Conservation (phyloP, 2,888 invertebrate genomes). For the Orthosia gothica region DNA sequence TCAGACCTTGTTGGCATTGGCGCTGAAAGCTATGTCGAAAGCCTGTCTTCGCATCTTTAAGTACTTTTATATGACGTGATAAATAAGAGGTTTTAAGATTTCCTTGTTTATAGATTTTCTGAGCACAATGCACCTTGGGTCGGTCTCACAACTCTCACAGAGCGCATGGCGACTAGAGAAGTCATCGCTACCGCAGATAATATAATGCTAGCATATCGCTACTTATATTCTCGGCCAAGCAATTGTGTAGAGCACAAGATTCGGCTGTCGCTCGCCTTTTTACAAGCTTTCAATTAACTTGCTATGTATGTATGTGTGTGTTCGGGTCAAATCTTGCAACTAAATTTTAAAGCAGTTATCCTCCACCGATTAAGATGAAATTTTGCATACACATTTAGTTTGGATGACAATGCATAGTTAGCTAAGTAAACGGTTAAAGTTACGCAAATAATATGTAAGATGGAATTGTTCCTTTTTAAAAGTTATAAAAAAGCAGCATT, state of each 20-base stretch:
- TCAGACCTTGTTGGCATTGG: constrained; percentile 12
- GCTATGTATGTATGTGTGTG: no score
- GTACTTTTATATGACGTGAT: constrained; percentile 4
- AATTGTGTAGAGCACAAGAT: background rate
- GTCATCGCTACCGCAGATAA: background rate
- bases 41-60: background rate
- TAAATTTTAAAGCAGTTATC: no score
- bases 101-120: constrained; percentile 17
- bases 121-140: constrained; percentile 25
- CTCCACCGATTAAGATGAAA: no score
- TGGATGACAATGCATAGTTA: no score
- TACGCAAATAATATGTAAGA: no score
- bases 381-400: no score
- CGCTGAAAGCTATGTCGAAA: constrained; percentile 1
- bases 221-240: background rate
- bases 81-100: constrained; percentile 12
- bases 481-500: no score
- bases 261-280: background rate
- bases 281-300: no score
- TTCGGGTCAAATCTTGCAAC: no score
- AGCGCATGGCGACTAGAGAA: background rate
- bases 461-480: no score
- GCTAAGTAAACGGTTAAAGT: no score
- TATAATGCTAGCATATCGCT: no score
- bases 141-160: background rate